A percentile compares a stretch with the other conserved stretches of the same genome.
phyloP scores from a whole-genome alignment of 64 coral and sea anemone genomes.

The Hydrozoanthus tunicans region DNA sequence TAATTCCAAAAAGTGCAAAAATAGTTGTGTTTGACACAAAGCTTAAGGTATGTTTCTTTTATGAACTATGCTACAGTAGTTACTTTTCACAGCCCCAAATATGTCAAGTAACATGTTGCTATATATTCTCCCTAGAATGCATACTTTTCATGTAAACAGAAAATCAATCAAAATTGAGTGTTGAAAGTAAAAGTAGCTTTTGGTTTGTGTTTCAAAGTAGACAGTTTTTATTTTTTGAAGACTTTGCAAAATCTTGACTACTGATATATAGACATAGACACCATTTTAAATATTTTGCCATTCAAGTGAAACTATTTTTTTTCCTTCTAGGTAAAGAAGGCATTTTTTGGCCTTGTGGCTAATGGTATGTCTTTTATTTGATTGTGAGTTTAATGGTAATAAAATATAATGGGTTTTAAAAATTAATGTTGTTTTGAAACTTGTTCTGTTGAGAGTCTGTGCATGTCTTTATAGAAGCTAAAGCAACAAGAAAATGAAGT shows the following conservation, averaged over 20 bases:
- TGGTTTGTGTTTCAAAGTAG: too few species aligned
- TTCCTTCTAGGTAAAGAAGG: constrained; percentile 86
- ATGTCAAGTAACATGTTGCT: neutral
- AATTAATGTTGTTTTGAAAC: neutral
- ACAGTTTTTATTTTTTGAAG: too few species aligned
- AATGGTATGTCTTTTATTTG: constrained; percentile 66
- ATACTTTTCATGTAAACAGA: too few species aligned
- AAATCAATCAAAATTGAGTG: too few species aligned
- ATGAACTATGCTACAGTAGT: neutral
- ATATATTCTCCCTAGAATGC: neutral
- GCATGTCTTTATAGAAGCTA: too few species aligned
- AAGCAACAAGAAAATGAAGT: too few species aligned
- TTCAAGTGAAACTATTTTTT: neutral
- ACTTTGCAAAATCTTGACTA: too few species aligned
- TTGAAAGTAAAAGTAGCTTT: too few species aligned
- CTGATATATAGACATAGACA: too few species aligned
- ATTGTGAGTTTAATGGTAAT: neutral
- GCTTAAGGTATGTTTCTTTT: constrained; percentile 61
- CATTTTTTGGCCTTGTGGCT: constrained; percentile 94
- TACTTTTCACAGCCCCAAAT: neutral
- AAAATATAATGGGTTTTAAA: neutral
- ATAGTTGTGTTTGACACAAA: constrained; percentile 97
- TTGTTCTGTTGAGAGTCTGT: neutral
- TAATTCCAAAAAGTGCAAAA: constrained; percentile 98
- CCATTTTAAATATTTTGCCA: neutral